Evolutionary conservation across 2,888 invertebrate species (phyloP), one percentile per base, ranked within the genome.

Genomic region (Lasioglossum oenotherae): DNA sequence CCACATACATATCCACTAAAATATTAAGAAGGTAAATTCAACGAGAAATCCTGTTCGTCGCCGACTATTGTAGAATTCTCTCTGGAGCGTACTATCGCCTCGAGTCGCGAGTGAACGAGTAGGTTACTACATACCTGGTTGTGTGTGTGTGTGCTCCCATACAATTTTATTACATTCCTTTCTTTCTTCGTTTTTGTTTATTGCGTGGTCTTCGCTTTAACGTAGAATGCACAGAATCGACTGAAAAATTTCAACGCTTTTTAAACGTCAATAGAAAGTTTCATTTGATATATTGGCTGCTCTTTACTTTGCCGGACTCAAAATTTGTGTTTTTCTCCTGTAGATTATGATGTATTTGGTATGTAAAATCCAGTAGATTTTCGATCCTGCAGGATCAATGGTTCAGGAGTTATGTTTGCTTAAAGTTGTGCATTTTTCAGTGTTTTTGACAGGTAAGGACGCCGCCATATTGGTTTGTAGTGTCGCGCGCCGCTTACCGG

Each of bases 11-110:
- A 35, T 35, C 8, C 8, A 8, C 31, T 8, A 35, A 35, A 14
- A 31, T 35, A 67, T 19, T 35, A 67, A 67, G 67, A 67, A 35
- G 67, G 67, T 31, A 31, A 67, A 67, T 67, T 67, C 31, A 67
- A 35, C 27, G 31, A 31, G 31, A 31, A 31, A 31, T 67, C 31
- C 19, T 60, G 14, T 27, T 60, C 19, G 67, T 35, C 8, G 35
- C 8, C 3, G 6, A 19, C 16, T 35, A 67, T 19, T 19, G 67
- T 27, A 19, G 16, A 19, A 35, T 67, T 31, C 67, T 67, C 67
- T 35, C 35, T 16, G 35, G 35, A 19, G 35, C 67, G 16, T 19
- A 8, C 31, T 19, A 35, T 8, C 35, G 67, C 19, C 8, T 35
- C 35, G 8, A 67, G 35, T 31, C 14, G 27, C 14, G 27, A 31